Base-by-base conservation (phyloP, 2,113 vertebrate genomes). In the Tilapia sparmanii region DNA sequence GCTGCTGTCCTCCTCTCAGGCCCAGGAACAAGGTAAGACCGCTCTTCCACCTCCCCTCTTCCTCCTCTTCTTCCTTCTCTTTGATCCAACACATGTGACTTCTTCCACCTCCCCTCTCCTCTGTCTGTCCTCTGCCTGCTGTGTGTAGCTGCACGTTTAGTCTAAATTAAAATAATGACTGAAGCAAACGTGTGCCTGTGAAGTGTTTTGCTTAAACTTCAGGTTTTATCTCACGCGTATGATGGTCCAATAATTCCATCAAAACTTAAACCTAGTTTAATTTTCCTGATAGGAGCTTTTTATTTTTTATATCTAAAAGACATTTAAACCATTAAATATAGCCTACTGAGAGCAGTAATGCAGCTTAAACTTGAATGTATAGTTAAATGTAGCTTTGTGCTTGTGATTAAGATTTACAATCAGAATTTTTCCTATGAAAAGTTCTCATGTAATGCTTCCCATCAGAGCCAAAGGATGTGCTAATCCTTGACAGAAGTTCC, bases 21-120 rank as follows among this genome's bases (percentile, higher is more conserved):
- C 97, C 92, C 98, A 99, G 94, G 96, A 96, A 86, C 96, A 96
- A 99, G 98, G 98, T 99, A 99, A 98, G 92, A 54, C 86, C 4
- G 2, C 68, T 68, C 45, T 33, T 53, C 38, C 45, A 61, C 78
- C 81, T 57, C 22, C 54, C 53, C 68, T 68, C 33, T 10, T 61
- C 45, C 45, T 55, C 53, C 79, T 55, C 53, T 6, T 55, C 11
- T 4, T 76, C 54, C 54, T 57, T 24, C 59, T 33, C 31, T 80
- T 3, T 73, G 22, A 86, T 83, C 24, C 86, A 76, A 53, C 82
- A 84, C 73, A 50, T 88, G 53, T 81, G 15, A 53, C 88, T 57
- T 86, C 66, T 38, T 78, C 4, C 85, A 86, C 45, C 83, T 88
- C 55, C 19, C 24, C 52, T 84, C 68, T 16, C 73, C 38, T 80